Evolutionary conservation across 2,797 vertebrate species (phyloP).

Genomic region (Alectoris magna): DNA sequence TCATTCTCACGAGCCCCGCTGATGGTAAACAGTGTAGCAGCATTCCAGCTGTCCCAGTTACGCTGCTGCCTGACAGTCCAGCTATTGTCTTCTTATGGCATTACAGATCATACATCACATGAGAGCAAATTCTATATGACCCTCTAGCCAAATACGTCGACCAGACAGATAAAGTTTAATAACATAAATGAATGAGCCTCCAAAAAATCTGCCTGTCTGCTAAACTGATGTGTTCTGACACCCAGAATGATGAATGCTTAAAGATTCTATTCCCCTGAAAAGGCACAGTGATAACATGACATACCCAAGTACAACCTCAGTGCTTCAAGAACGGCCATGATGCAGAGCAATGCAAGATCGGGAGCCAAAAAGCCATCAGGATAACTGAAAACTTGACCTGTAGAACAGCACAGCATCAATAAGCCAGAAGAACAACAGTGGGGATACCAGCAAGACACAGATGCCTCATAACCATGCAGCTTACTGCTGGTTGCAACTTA

Average conservation of each 20-base stretch:
- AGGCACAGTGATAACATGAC: not conserved
- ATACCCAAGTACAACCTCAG: slow-evolving; percentile 82
- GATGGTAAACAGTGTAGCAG: not conserved
- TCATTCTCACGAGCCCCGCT: not conserved
- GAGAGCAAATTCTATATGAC: not conserved
- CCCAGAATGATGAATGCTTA: not conserved
- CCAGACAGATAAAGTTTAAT: not conserved
- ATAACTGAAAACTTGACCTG: slow-evolving; percentile 86
- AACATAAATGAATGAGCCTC: not conserved
- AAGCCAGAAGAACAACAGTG: not conserved
- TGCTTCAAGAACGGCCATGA: slow-evolving; percentile 83
- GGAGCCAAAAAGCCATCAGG: slow-evolving; percentile 76
- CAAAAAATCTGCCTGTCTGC: not conserved
- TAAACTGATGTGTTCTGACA: not conserved
- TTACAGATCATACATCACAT: not conserved
- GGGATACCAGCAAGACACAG: not conserved
- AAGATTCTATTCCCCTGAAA: not conserved
- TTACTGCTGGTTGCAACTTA: slow-evolving; percentile 70
- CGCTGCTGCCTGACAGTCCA: not conserved
- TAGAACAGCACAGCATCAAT: not conserved
- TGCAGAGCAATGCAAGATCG: slow-evolving; percentile 83
- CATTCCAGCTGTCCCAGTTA: not conserved
- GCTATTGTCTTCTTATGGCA: not conserved
- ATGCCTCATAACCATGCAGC: no score
- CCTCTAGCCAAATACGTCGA: not conserved